A percentile compares a stretch with the other conserved stretches of the same genome.
These are phyloP conservation scores for Amblyopsis rosae DNA, from an alignment of 2,113 vertebrate species.

Conservation along the genomic window DNA sequence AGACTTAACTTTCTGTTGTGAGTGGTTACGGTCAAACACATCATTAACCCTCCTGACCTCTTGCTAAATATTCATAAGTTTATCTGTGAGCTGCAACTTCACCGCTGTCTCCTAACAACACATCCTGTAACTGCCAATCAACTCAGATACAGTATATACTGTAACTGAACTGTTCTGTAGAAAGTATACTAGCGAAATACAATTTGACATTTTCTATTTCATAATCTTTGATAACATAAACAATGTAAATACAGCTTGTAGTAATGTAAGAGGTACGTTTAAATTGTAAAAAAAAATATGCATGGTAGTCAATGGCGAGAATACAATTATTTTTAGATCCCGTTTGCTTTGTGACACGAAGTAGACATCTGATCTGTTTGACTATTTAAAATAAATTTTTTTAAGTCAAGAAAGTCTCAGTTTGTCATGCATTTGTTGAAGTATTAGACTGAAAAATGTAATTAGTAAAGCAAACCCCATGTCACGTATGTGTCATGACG, in stretches of 20 bases:
- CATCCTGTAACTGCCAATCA: slow-evolving; percentile 11
- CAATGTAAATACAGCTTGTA: not conserved
- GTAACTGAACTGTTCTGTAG: not conserved
- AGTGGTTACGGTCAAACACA: slow-evolving; percentile 7
- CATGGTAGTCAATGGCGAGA: no score
- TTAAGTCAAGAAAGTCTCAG: no score
- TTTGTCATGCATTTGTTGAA: no score
- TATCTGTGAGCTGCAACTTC: not conserved
- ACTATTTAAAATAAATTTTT: no score
- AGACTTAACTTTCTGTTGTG: slow-evolving; percentile 1
- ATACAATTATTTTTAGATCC: no score
- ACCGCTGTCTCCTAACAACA: not conserved
- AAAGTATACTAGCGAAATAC: not conserved
- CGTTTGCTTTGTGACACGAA: no score
- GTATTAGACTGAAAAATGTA: no score
- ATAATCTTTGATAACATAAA: not conserved
- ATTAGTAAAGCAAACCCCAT: no score
- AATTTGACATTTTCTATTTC: not conserved
- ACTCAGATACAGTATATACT: not conserved
- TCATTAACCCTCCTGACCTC: slow-evolving; percentile 6
- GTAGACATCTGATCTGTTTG: no score
- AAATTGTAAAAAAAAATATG: not conserved
- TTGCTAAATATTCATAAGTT: not conserved
- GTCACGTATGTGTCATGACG: no score
- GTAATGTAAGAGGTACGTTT: not conserved